Conservation (phyloP, 1,140 invertebrate genomes). For the Apis laboriosa region DNA sequence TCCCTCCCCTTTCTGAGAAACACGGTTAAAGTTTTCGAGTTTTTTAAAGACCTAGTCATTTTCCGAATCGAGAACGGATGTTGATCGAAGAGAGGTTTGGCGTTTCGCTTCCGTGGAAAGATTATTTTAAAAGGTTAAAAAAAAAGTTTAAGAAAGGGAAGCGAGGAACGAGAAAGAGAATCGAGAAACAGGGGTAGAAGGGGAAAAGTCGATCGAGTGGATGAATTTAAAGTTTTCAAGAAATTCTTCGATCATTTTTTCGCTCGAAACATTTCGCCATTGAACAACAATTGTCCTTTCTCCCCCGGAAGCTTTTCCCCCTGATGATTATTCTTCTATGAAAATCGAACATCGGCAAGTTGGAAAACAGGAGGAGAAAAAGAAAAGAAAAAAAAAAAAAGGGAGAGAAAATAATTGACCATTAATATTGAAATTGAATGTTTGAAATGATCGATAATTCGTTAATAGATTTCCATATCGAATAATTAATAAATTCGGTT, state of each 20-base stretch:
- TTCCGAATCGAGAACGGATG: too few relatives aligned
- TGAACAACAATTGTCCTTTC: not conserved
- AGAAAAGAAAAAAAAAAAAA: too few relatives aligned
- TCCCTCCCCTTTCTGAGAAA: too few relatives aligned
- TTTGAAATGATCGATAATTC: not conserved
- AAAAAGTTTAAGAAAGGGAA: not conserved
- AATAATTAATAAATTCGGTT: constrained; percentile 2
- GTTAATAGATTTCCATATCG: not conserved
- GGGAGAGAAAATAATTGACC: not conserved
- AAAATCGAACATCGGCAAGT: not conserved
- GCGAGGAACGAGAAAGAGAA: not conserved
- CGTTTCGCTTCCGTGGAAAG: not conserved
- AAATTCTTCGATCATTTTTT: not conserved
- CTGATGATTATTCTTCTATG: not conserved
- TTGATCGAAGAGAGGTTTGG: not conserved
- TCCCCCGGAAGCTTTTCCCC: not conserved
- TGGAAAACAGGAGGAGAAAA: not conserved
- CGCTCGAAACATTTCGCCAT: not conserved
- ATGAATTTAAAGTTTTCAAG: not conserved
- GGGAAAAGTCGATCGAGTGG: too few relatives aligned
- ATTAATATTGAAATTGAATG: not conserved
- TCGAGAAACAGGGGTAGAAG: not conserved
- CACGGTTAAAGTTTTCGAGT: not conserved
- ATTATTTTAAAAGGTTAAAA: not conserved
- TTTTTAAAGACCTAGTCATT: not conserved